Base-by-base conservation (phyloP, 2,797 vertebrate species). In the Lates japonicus region DNA sequence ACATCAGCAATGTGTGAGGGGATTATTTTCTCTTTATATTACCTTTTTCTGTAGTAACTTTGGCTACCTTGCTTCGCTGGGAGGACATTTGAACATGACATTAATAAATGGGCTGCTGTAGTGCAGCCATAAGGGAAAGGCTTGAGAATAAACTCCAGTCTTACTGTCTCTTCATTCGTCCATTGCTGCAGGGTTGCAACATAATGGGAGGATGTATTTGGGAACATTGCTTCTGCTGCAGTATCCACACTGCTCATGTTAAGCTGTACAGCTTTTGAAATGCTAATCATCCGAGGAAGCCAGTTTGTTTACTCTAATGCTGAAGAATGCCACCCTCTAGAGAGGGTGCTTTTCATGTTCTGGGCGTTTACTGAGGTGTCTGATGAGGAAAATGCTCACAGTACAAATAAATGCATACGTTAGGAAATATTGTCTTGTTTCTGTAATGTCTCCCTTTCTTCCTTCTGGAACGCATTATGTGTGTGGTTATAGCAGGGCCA, bases 301-400 rank as follows among this genome's bases (percentile, higher is more conserved):
- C 83, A 62, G 89, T 91, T 91, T 90, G 88, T 93, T 93, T 91
- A 82, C 90, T 81, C 35, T 85, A 66, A 86, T 87, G 78, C 81
- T 84, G 12, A 78, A 76, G 84, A 91, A 90, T 64, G 72, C 74
- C 67, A 75, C 25, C 75, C 71, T 83, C 76, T 35, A 51, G 78
- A 71, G 82, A 73, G 39, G 41, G 51, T 3, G 16, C 54, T 59
- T 72, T 71, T 81, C 62, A 80, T 82, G 68, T 77, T 68, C 71
- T 13, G 33, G 9, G 29, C 75, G 80, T 73, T 76, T 49, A 42
- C 57, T 57, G 55, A 79, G 70, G n/a, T 73, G 66, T 87, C 70
- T 88, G 85, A 74, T 77, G 60, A 52, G 31, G 60, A 63, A 57
- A 55, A 78, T 64, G 52, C 58, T 70, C 54, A 58, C 33, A 46